phyloP scores from a whole-genome alignment of 2,888 invertebrate species.

The Alloscopus bannaensis region DNA sequence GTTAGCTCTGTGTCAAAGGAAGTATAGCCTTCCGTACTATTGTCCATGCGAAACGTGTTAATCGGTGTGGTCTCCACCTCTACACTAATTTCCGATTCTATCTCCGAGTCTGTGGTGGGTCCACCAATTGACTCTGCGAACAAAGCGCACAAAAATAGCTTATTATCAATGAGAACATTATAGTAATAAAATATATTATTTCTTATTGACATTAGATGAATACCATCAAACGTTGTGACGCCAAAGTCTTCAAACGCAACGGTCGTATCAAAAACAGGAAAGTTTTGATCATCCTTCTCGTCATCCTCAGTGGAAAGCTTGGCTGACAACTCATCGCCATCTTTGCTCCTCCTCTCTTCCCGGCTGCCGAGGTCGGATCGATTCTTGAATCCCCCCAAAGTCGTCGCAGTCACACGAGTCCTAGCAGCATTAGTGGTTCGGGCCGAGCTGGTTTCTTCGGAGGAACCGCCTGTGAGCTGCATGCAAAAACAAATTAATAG shows the following conservation, averaged over 20 bases:
- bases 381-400: constrained; percentile 58
- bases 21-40: constrained; percentile 30
- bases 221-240: constrained; percentile 45
- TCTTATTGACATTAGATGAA: not conserved
- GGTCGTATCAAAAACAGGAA: constrained; percentile 67
- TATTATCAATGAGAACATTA: not conserved
- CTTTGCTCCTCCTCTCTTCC: constrained; percentile 70
- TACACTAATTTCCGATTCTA: constrained; percentile 37
- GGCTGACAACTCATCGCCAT: constrained; percentile 44
- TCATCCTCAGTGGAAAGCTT: constrained; percentile 66
- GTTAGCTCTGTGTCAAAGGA: constrained; percentile 34
- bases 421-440: not conserved
- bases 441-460: constrained; percentile 21
- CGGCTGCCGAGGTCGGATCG: constrained; percentile 69
- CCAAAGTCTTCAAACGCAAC: constrained; percentile 67
- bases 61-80: constrained; percentile 63
- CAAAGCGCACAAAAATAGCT: not conserved
- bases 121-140: not conserved
- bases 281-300: constrained; percentile 63
- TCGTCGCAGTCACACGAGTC: constrained; percentile 32
- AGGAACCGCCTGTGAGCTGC: constrained; percentile 11
- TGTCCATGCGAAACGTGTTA: constrained; percentile 9
- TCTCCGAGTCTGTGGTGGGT: constrained; percentile 9
- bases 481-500: not conserved
- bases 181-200: not conserved